Evolutionary conservation across 2,113 vertebrate genomes (phyloP).

Genomic region (Centrocercus urophasianus): DNA sequence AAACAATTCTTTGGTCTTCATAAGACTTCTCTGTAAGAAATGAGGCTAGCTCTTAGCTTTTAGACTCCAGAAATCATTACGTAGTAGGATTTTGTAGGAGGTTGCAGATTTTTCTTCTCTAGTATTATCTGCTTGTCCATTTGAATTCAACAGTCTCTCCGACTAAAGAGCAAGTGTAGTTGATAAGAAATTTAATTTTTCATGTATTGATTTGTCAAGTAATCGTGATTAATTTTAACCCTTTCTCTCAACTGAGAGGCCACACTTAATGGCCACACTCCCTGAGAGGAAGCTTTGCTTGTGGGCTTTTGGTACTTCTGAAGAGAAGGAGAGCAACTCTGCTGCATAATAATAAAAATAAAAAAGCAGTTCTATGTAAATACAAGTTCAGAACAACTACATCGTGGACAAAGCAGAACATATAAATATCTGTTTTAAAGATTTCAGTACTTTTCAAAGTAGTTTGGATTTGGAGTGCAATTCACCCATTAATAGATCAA

Average conservation of each 20-base stretch:
- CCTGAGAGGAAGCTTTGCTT: neutral
- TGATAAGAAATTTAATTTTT: neutral
- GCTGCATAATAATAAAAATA: neutral
- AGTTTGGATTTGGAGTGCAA: neutral
- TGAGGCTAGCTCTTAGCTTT: neutral
- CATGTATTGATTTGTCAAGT: neutral
- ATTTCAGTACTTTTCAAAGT: neutral
- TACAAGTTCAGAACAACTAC: neutral
- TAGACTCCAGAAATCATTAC: neutral
- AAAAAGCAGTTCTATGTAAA: neutral
- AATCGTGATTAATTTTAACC: neutral
- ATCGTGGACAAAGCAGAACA: neutral
- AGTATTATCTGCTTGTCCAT: neutral
- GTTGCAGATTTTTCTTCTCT: neutral
- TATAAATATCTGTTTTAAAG: neutral
- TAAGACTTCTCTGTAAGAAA: neutral
- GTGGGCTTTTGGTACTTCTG: neutral
- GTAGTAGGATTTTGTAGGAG: neutral
- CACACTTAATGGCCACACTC: neutral
- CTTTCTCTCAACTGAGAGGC: neutral
- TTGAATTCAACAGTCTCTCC: neutral
- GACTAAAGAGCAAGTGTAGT: neutral
- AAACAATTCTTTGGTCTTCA: neutral
- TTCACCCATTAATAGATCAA: slow-evolving; percentile 39
- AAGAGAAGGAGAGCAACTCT: neutral